A percentile compares a stretch with the other conserved stretches of the same genome.
Evolutionary conservation across 2,113 vertebrate species (phyloP).

Genomic region (Anhinga anhinga): DNA sequence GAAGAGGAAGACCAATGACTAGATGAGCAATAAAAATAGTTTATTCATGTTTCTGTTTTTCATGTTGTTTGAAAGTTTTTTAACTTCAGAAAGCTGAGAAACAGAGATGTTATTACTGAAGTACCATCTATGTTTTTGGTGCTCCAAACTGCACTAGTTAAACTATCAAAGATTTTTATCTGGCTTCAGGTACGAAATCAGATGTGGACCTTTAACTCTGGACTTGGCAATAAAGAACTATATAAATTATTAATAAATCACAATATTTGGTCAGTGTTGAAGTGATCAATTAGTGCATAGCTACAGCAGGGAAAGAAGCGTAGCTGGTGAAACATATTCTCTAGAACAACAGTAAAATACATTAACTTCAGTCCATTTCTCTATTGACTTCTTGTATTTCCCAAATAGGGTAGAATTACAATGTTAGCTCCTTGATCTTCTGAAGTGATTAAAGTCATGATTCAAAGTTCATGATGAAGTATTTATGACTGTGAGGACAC

Average conservation of each 20-base stretch:
- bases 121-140: fast-evolving
- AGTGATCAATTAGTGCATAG: not conserved
- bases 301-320: not conserved
- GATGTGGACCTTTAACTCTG: not conserved
- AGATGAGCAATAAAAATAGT: not conserved
- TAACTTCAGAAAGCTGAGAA: not conserved
- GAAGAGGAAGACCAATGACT: not conserved
- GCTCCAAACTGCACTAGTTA: not conserved
- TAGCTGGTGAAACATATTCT: not conserved
- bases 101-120: not conserved
- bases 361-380: not conserved
- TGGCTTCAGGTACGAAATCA: not conserved
- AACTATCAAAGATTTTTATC: not conserved
- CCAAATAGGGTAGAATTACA: not conserved
- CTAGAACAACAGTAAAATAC: not conserved
- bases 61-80: not conserved
- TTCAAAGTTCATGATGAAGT: not conserved
- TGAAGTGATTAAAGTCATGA: not conserved
- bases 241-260: not conserved
- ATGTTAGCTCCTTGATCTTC: not conserved
- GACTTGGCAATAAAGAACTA: not conserved
- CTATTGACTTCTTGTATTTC: not conserved
- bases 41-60: not conserved
- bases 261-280: not conserved
- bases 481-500: not conserved